These are phyloP conservation scores for Fratercula arctica DNA, from an alignment of 2,797 vertebrate genomes.

Conservation along the genomic window DNA sequence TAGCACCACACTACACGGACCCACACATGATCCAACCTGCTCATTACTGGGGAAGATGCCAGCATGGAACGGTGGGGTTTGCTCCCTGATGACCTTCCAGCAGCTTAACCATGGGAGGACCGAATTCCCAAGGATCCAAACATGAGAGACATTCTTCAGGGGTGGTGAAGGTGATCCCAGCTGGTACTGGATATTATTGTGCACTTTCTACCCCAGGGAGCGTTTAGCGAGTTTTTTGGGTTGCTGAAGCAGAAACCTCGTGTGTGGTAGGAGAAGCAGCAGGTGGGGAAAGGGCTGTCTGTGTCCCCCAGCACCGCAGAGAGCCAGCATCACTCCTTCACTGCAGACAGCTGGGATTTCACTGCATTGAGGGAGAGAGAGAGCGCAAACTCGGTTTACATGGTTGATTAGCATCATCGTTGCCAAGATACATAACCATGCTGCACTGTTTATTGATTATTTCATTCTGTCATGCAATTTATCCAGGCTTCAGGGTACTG, in stretches of 20 bases:
- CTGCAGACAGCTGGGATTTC: background rate
- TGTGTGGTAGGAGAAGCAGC: background rate
- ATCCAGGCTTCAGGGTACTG: background rate
- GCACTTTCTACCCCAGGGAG: background rate
- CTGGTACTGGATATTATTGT: background rate
- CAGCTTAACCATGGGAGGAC: background rate
- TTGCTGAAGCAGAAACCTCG: background rate
- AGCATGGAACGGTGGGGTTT: fast-evolving
- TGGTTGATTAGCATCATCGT: conserved; percentile 1
- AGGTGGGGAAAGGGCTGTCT: too few species aligned
- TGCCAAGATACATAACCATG: conserved; percentile 47
- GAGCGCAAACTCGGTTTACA: background rate
- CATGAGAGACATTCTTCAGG: fast-evolving
- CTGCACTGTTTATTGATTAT: conserved; percentile 34
- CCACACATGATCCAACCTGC: background rate
- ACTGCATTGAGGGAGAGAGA: background rate
- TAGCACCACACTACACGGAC: fast-evolving
- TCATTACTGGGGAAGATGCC: background rate
- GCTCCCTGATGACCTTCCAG: background rate
- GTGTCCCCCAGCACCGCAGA: background rate
- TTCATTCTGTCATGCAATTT: background rate
- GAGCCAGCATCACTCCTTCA: background rate
- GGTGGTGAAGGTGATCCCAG: background rate
- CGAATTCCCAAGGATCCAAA: background rate
- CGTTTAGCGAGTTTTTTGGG: background rate